A percentile compares a stretch with the other conserved stretches of the same genome.
These are phyloP conservation scores for Volucella zonaria DNA, from an alignment of 2,888 invertebrate genomes.

Conservation along the genomic window DNA sequence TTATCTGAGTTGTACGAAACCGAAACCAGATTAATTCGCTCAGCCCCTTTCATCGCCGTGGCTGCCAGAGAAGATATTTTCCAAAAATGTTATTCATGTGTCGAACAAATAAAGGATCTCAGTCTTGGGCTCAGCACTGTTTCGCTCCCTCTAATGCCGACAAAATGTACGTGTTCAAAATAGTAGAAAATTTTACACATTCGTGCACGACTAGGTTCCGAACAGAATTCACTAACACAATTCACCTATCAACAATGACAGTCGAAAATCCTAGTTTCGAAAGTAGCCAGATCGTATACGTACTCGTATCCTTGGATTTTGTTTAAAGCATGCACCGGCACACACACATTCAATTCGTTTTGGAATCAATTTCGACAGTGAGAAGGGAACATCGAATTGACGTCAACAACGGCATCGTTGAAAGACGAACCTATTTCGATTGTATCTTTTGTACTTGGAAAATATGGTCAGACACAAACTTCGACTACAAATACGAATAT, in stretches of 20 bases:
- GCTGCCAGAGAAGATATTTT: conserved; percentile 33
- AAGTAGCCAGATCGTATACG: conserved; percentile 57
- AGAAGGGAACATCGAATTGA: conserved; percentile 42
- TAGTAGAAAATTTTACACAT: conserved; percentile 58
- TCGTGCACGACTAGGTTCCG: conserved; percentile 51
- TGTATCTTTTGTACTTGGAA: conserved; percentile 61
- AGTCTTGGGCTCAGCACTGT: conserved; percentile 20
- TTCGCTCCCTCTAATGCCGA: conserved; percentile 34
- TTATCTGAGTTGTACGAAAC: conserved; percentile 50
- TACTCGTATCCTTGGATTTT: conserved; percentile 56
- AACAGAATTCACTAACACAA: conserved; percentile 39
- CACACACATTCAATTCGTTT: conserved; percentile 47
- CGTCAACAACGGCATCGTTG: conserved; percentile 26
- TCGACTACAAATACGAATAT: conserved; percentile 29
- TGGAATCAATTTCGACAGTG: conserved; percentile 20
- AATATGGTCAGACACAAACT: conserved; percentile 62
- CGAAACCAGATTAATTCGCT: conserved; percentile 67
- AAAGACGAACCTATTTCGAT: conserved; percentile 64
- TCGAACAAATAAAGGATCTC: conserved; percentile 40
- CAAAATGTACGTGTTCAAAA: conserved; percentile 58
- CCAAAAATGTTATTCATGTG: conserved; percentile 46
- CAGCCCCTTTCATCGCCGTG: conserved; percentile 30
- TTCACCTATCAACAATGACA: conserved; percentile 62
- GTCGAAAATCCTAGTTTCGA: conserved; percentile 35
- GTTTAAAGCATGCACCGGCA: conserved; percentile 57